These are phyloP conservation scores for Apodemia mormo DNA, from an alignment of 2,888 invertebrate species.

Conservation along the genomic window DNA sequence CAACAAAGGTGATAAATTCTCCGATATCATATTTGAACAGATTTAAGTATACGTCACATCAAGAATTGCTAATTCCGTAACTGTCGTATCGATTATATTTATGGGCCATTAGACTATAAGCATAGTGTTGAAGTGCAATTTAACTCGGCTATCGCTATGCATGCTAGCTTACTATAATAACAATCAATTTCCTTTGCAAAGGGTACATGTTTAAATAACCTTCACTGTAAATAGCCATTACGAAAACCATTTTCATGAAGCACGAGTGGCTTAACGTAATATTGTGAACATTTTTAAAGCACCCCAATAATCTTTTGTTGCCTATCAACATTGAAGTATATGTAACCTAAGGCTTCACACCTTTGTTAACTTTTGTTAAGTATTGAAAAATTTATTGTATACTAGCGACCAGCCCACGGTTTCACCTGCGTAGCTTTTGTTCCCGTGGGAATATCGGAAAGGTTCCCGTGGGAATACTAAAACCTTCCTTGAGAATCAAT, in stretches of 20 bases:
- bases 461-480: too few relatives aligned
- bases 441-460: too few relatives aligned
- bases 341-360: too few relatives aligned
- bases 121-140: constrained; percentile 45
- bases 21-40: too few relatives aligned
- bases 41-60: too few relatives aligned
- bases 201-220: constrained; percentile 35
- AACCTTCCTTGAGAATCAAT: too few relatives aligned
- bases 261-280: not conserved
- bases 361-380: too few relatives aligned
- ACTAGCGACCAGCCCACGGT: too few relatives aligned
- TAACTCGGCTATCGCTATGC: constrained; percentile 47
- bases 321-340: not conserved
- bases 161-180: constrained; percentile 45
- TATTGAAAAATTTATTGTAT: too few relatives aligned
- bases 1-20: too few relatives aligned
- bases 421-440: too few relatives aligned
- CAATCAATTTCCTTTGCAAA: constrained; percentile 55
- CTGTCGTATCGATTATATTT: not conserved
- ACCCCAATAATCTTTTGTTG: constrained; percentile 10
- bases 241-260: constrained; percentile 11
- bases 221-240: constrained; percentile 20
- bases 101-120: constrained; percentile 25
- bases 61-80: too few relatives aligned
- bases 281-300: constrained; percentile 13